phyloP scores from a whole-genome alignment of 2,888 invertebrate genomes.

The Blastobasis lacticolella region DNA sequence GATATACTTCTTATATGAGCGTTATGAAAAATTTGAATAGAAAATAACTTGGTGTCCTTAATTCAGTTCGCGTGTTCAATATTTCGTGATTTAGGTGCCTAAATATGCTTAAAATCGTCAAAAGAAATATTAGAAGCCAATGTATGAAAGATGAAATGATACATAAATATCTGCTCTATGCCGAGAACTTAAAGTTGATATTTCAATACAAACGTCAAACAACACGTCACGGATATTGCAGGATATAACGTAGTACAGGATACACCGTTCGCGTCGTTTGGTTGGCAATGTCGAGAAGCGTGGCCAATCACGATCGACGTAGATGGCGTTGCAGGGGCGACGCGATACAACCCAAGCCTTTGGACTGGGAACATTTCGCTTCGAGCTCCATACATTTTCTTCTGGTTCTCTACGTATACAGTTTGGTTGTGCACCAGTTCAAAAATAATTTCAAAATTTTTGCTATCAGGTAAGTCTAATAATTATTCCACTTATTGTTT shows the following conservation, averaged over 20 bases:
- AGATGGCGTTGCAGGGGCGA: conserved; percentile 64
- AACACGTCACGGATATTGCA: conserved; percentile 57
- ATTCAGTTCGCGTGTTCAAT: conserved; percentile 22
- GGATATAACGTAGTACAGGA: conserved; percentile 53
- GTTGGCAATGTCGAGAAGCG: conserved; percentile 49
- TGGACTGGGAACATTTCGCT: conserved; percentile 68
- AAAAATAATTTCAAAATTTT: conserved; percentile 74
- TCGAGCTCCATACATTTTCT: conserved; percentile 75
- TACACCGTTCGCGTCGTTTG: conserved; percentile 28
- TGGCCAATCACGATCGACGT: conserved; percentile 53
- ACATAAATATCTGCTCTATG: conserved; percentile 21
- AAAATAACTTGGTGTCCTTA: conserved; percentile 32
- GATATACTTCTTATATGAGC: conserved; percentile 62
- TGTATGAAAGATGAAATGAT: conserved; percentile 39
- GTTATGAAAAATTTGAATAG: conserved; percentile 29
- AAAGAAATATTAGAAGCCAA: conserved; percentile 55
- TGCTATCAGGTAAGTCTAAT: conserved; percentile 70
- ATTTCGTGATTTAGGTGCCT: conserved; percentile 28
- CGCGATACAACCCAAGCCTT: conserved; percentile 71
- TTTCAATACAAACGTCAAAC: conserved; percentile 17
- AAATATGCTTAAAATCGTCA: conserved; percentile 35
- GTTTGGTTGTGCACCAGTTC: conserved; percentile 73
- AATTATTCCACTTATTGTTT: conserved; percentile 48
- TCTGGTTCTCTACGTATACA: conserved; percentile 73
- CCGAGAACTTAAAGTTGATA: conserved; percentile 15